A percentile compares a stretch with the other conserved stretches of the same genome.
phyloP scores from a whole-genome alignment of 1,140 invertebrate genomes.

The Acromyrmex heyeri region DNA sequence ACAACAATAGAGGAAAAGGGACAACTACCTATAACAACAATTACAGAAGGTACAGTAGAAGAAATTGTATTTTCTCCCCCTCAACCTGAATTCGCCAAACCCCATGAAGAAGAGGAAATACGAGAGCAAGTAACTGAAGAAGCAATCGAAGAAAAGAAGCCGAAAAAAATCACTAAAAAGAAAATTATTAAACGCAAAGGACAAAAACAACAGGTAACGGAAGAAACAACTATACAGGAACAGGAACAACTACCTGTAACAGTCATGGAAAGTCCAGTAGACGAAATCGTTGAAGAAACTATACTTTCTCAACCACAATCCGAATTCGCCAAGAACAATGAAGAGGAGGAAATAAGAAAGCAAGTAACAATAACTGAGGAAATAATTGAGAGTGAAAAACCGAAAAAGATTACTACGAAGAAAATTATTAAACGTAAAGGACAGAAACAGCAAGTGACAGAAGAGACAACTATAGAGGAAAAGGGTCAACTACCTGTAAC shows the following conservation, averaged over 20 bases:
- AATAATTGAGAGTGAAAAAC: conserved; percentile 81
- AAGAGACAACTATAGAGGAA: conserved; percentile 67
- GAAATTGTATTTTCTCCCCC: not conserved
- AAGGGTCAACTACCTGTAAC: conserved; percentile 37
- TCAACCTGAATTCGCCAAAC: conserved; percentile 55
- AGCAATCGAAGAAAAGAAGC: no score
- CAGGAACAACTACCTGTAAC: no score
- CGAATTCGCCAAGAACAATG: no score
- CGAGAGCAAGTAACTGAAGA: conserved; percentile 74
- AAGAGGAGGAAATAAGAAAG: no score
- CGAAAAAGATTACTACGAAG: conserved; percentile 71
- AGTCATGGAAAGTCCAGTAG: no score
- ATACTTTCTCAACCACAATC: no score
- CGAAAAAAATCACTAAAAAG: no score
- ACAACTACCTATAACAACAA: conserved; percentile 66
- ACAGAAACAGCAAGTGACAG: conserved; percentile 60
- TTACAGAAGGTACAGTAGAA: conserved; percentile 54
- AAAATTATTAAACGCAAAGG: no score
- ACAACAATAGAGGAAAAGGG: conserved; percentile 76
- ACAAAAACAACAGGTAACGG: no score
- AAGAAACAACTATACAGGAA: no score
- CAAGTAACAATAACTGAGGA: conserved; percentile 78
- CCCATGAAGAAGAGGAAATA: conserved; percentile 71
- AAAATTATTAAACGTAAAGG: conserved; percentile 61
- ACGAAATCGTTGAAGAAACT: no score